Conservation (phyloP, 2,797 vertebrate species). For the Pygocentrus nattereri region DNA sequence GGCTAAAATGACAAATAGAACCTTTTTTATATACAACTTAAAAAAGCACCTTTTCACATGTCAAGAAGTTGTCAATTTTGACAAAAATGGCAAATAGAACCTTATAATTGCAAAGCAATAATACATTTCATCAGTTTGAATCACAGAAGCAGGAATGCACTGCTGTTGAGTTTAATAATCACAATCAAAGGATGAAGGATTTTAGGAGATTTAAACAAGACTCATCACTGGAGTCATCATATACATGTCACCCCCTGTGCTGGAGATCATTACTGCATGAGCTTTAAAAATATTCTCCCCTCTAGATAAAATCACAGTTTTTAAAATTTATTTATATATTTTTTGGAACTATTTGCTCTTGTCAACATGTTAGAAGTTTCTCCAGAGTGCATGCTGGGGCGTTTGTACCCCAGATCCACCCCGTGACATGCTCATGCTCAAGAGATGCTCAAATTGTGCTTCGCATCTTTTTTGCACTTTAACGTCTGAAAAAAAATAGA, state of each 20-base stretch:
- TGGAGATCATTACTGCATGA: neutral
- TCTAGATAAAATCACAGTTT: slow-evolving; percentile 7
- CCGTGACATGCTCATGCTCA: slow-evolving; percentile 26
- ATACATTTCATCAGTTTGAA: neutral
- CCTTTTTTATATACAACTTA: no score
- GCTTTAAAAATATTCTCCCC: slow-evolving; percentile 35
- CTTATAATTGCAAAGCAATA: no score
- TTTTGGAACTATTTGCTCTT: slow-evolving; percentile 10
- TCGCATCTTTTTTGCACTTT: slow-evolving; percentile 29
- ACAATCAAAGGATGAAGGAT: neutral
- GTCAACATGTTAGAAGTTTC: slow-evolving; percentile 25
- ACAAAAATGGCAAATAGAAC: no score
- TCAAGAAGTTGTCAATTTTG: no score
- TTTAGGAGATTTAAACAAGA: no score
- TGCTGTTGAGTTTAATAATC: neutral
- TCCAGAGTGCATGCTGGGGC: neutral
- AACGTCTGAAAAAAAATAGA: slow-evolving; percentile 3
- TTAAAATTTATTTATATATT: no score
- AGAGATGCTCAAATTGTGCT: neutral
- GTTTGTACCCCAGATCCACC: neutral
- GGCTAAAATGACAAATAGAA: no score
- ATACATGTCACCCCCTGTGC: neutral
- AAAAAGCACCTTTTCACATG: no score
- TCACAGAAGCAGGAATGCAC: neutral
- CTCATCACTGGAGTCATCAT: neutral